Conservation (phyloP, 2,888 invertebrate genomes). For the Agriopis leucophaearia region DNA sequence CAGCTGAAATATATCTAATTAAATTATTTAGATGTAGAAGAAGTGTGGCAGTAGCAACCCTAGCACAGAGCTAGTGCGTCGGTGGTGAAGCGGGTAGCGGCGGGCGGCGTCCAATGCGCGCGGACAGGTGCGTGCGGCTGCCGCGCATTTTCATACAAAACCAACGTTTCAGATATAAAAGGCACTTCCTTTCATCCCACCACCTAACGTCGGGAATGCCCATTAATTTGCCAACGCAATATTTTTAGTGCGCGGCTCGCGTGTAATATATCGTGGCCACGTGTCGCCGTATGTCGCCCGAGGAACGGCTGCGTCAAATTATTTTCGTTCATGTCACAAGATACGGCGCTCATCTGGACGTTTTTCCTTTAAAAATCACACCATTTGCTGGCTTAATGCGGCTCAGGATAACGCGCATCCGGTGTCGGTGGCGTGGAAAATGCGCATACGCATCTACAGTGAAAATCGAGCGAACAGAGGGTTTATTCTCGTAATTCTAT, state of each 20-base stretch:
- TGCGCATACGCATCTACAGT: slow-evolving; percentile 43
- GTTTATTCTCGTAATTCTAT: slow-evolving; percentile 38
- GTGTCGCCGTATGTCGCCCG: slow-evolving; percentile 85
- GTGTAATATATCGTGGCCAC: slow-evolving; percentile 86
- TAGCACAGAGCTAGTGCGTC: slow-evolving; percentile 50
- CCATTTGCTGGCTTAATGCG: slow-evolving; percentile 75
- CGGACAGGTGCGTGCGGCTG: slow-evolving; percentile 85
- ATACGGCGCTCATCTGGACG: slow-evolving; percentile 85
- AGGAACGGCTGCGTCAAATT: slow-evolving; percentile 85
- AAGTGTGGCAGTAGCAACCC: slow-evolving; percentile 51
- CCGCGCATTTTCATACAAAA: slow-evolving; percentile 84
- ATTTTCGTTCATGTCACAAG: slow-evolving; percentile 86
- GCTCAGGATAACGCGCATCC: slow-evolving; percentile 69
- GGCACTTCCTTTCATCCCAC: slow-evolving; percentile 86
- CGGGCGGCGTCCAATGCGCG: slow-evolving; percentile 65
- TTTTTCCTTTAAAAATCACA: slow-evolving; percentile 84
- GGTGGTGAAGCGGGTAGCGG: slow-evolving; percentile 25
- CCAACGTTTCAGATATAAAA: slow-evolving; percentile 86
- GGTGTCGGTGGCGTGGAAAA: slow-evolving; percentile 60
- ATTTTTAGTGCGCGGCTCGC: slow-evolving; percentile 86
- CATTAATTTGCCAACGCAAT: slow-evolving; percentile 87
- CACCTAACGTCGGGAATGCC: slow-evolving; percentile 85
- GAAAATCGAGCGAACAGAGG: slow-evolving; percentile 28
- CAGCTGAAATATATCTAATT: too few relatives aligned
- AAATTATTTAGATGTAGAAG: background rate